Evolutionary conservation across 2,888 invertebrate species (phyloP).

Genomic region (Erebia aethiops): DNA sequence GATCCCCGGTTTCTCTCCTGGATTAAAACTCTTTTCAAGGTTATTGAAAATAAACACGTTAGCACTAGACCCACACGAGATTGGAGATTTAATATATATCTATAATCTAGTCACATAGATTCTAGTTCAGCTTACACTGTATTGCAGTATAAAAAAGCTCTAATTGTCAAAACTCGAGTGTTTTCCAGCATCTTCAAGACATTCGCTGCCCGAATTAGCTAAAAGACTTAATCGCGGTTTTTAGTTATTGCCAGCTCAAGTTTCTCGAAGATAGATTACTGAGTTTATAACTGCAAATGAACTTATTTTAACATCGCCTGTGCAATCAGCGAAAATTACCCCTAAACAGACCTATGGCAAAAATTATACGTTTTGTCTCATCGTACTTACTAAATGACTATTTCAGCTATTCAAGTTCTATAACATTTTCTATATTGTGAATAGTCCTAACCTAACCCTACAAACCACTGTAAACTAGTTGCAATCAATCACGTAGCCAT

Average conservation of each 20-base stretch:
- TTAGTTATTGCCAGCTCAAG: neutral
- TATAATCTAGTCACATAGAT: neutral
- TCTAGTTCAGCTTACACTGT: neutral
- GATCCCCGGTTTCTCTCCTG: no score
- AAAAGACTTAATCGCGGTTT: neutral
- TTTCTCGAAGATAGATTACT: neutral
- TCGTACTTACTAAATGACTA: constrained; percentile 5
- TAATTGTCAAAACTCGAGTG: neutral
- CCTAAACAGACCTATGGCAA: neutral
- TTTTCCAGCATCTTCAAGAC: neutral
- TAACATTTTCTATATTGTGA: neutral
- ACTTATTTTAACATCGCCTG: neutral
- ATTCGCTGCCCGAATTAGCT: neutral
- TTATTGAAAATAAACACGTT: neutral
- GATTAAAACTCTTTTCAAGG: neutral
- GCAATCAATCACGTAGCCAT: constrained; percentile 58
- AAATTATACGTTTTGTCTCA: constrained; percentile 1
- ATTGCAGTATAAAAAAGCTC: neutral
- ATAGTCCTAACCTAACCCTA: neutral
- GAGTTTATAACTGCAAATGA: neutral
- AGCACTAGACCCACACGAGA: no score
- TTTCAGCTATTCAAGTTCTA: neutral
- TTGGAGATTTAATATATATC: neutral
- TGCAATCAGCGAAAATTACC: neutral
- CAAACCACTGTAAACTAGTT: constrained; percentile 48